phyloP scores from a whole-genome alignment of 2,113 vertebrate species.

The Alexandromys fortis region DNA sequence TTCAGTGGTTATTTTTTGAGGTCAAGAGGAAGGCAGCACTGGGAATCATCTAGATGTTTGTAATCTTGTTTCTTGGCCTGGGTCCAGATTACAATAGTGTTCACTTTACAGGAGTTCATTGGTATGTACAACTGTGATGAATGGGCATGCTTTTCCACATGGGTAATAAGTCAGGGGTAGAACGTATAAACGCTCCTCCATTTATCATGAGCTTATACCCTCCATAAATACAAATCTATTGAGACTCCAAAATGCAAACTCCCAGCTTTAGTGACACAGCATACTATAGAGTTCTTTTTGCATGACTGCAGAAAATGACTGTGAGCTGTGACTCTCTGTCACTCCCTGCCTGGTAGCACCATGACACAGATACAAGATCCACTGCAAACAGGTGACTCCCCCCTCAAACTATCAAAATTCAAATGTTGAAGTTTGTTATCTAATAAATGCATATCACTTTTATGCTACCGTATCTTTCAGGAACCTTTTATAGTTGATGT shows the following conservation, averaged over 20 bases:
- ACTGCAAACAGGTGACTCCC: neutral
- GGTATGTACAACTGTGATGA: neutral
- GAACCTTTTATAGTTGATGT: neutral
- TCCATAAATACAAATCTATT: neutral
- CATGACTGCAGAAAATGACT: neutral
- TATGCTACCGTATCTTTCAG: neutral
- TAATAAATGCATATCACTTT: neutral
- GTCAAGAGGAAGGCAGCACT: neutral
- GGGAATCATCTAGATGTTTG: neutral
- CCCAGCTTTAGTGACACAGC: neutral
- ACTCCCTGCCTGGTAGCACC: neutral
- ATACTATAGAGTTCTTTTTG: neutral
- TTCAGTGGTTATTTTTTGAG: neutral
- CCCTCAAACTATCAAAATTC: neutral
- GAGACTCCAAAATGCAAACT: neutral
- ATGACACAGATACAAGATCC: neutral
- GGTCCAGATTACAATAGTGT: neutral
- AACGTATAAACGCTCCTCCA: neutral
- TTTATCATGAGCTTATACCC: neutral
- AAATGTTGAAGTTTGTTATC: neutral
- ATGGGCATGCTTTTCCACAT: neutral
- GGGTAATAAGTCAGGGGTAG: neutral
- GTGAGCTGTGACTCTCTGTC: neutral
- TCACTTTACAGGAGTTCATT: constrained; percentile 10
- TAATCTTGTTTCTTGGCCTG: constrained; percentile 38